phyloP scores from a whole-genome alignment of 2,888 invertebrate genomes.

The Salticus scenicus region DNA sequence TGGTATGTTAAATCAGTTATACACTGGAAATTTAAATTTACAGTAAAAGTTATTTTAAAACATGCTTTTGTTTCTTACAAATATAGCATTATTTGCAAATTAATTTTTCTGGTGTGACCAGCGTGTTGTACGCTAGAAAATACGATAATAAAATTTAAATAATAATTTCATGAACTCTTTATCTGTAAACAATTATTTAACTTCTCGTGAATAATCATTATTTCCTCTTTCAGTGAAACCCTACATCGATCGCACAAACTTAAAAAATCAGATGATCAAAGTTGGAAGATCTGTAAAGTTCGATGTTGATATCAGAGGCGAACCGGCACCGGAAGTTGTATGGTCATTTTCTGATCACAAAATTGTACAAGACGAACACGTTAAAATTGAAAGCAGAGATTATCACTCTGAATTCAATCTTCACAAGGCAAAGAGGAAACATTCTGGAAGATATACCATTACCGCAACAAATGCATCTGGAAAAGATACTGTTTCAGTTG shows the following conservation, averaged over 20 bases:
- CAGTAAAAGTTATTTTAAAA: too few relatives aligned
- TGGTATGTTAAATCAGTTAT: too few relatives aligned
- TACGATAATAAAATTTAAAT: too few relatives aligned
- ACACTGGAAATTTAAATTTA: too few relatives aligned
- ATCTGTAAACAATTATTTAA: too few relatives aligned
- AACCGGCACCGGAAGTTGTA: slow-evolving; percentile 90
- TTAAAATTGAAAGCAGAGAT: slow-evolving; percentile 90
- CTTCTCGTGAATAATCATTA: too few relatives aligned
- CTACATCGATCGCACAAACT: slow-evolving; percentile 88
- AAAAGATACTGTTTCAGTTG: slow-evolving; percentile 88
- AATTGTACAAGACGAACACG: slow-evolving; percentile 84
- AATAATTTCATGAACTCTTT: too few relatives aligned
- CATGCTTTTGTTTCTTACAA: too few relatives aligned
- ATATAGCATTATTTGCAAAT: too few relatives aligned
- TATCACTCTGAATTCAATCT: slow-evolving; percentile 91
- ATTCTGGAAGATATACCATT: slow-evolving; percentile 90
- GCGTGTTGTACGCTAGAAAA: too few relatives aligned
- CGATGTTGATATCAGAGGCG: slow-evolving; percentile 94
- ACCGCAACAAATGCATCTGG: slow-evolving; percentile 89
- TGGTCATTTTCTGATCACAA: slow-evolving; percentile 91
- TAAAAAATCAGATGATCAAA: slow-evolving; percentile 93
- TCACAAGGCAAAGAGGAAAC: slow-evolving; percentile 86
- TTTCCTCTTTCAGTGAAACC: slow-evolving; percentile 80
- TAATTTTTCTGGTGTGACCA: too few relatives aligned
- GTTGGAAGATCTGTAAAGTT: slow-evolving; percentile 95